phyloP scores from a whole-genome alignment of 1,140 invertebrate genomes.

The Drosophila tsacasi region DNA sequence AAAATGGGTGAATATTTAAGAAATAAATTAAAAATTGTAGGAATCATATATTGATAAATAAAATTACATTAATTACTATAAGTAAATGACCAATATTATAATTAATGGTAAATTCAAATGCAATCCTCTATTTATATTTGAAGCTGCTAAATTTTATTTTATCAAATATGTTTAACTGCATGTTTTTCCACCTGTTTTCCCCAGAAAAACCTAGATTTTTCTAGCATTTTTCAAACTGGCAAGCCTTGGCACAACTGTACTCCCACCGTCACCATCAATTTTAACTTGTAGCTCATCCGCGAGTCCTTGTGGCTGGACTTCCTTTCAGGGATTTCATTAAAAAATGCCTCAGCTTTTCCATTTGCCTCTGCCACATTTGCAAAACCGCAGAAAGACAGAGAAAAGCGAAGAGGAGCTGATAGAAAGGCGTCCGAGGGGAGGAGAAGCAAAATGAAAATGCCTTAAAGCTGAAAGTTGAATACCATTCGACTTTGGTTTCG shows the following conservation, averaged over 20 bases:
- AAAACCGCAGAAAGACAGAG: slow-evolving; percentile 45
- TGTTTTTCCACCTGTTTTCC: no score
- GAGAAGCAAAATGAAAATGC: slow-evolving; percentile 44
- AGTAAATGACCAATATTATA: no score
- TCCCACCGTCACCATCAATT: slow-evolving; percentile 12
- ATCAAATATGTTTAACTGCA: neutral
- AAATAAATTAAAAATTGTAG: neutral
- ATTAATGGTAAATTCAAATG: no score
- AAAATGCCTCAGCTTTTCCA: slow-evolving; percentile 70
- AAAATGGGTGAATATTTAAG: neutral
- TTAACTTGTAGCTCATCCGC: slow-evolving; percentile 31
- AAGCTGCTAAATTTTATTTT: neutral
- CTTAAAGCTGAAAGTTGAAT: slow-evolving; percentile 61
- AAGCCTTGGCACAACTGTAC: slow-evolving; percentile 23
- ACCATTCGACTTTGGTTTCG: slow-evolving; percentile 11
- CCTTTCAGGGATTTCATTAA: slow-evolving; percentile 64
- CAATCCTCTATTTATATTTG: no score
- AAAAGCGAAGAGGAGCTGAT: slow-evolving; percentile 1
- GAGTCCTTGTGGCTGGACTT: slow-evolving; percentile 30
- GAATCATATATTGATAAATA: no score
- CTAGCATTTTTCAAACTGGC: neutral
- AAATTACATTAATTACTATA: neutral
- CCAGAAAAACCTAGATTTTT: neutral
- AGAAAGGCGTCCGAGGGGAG: neutral
- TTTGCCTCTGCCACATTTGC: slow-evolving; percentile 59